Percentiles rank a stretch among this genome's conserved stretches.
These are phyloP conservation scores for Trichonephila inaurata DNA, from an alignment of 1,140 invertebrate species.

Conservation along the genomic window DNA sequence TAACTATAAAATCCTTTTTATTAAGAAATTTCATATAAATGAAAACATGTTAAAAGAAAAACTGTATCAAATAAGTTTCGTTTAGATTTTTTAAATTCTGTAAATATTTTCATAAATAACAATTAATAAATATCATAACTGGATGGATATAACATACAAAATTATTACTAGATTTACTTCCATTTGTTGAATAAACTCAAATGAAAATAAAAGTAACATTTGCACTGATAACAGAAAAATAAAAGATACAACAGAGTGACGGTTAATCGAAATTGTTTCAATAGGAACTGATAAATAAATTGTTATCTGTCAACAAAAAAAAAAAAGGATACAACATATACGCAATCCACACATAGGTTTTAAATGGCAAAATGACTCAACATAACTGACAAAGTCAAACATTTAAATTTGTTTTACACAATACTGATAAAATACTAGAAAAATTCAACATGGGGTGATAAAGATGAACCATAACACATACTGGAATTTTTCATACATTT, in stretches of 20 bases:
- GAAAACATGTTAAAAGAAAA: too few species aligned
- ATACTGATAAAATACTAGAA: conserved; percentile 59
- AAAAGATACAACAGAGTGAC: background rate
- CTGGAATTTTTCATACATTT: background rate
- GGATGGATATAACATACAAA: too few species aligned
- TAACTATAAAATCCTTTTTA: too few species aligned
- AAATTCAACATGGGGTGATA: conserved; percentile 41
- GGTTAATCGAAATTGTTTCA: background rate
- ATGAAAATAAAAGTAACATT: background rate
- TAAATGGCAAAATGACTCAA: conserved; percentile 14
- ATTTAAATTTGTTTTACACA: conserved; percentile 34
- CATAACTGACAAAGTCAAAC: background rate
- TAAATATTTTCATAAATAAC: too few species aligned
- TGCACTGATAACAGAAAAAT: background rate
- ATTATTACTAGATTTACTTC: too few species aligned
- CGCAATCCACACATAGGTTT: background rate
- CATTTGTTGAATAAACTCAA: background rate
- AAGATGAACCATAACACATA: conserved; percentile 24
- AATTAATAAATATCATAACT: too few species aligned
- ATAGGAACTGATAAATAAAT: background rate
- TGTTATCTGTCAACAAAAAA: background rate
- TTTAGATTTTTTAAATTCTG: too few species aligned
- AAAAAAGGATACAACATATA: background rate
- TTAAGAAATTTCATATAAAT: too few species aligned
- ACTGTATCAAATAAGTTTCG: too few species aligned